Evolutionary conservation across 2,113 vertebrate genomes (phyloP).

Genomic region (Abramis brama): DNA sequence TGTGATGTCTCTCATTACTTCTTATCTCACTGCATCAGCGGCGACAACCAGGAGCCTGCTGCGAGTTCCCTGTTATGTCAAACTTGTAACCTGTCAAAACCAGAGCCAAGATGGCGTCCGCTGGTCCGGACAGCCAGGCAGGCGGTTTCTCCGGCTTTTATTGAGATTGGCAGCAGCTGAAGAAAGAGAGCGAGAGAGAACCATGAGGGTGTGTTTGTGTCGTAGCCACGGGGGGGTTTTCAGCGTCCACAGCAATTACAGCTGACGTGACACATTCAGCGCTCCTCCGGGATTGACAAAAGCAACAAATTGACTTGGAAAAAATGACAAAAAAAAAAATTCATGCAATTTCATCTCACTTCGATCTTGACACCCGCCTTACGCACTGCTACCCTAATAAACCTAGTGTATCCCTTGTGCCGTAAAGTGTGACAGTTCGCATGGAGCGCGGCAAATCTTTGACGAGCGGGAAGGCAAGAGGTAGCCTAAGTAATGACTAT

Average conservation of each 20-base stretch:
- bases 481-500: conserved; percentile 66
- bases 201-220: conserved; percentile 70
- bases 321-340: conserved; percentile 54
- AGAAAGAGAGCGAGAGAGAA: conserved; percentile 50
- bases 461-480: conserved; percentile 46
- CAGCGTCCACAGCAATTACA: conserved; percentile 74
- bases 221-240: conserved; percentile 66
- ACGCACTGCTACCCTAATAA: conserved; percentile 62
- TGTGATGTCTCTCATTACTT: conserved; percentile 56
- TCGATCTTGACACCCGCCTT: conserved; percentile 65
- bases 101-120: conserved; percentile 47
- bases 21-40: conserved; percentile 55
- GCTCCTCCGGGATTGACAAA: conserved; percentile 69
- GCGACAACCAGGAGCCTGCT: conserved; percentile 42
- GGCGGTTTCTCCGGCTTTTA: conserved; percentile 67
- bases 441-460: conserved; percentile 15
- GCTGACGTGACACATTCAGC: conserved; percentile 72
- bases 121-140: conserved; percentile 34
- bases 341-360: conserved; percentile 59
- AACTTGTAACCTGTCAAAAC: conserved; percentile 51
- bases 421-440: conserved; percentile 39
- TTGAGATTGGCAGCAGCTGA: conserved; percentile 65
- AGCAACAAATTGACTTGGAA: conserved; percentile 74
- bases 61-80: conserved; percentile 56
- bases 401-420: conserved; percentile 61